Percentiles rank a stretch among this genome's conserved stretches.
These are phyloP conservation scores for Sebastes schlegelii DNA, from an alignment of 2,113 vertebrate species.

Conservation along the genomic window DNA sequence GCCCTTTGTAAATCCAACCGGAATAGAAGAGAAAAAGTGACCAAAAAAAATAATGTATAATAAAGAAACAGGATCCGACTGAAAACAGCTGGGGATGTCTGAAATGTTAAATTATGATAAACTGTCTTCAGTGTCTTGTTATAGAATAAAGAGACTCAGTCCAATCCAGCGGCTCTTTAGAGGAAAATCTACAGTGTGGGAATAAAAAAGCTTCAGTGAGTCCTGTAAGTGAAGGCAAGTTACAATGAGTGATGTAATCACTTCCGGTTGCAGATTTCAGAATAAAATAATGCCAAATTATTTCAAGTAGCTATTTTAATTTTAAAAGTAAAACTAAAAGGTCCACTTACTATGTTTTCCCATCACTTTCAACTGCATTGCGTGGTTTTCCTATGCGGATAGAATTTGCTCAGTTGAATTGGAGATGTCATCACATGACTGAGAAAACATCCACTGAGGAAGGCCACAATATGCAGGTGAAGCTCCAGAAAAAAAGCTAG, in stretches of 20 bases:
- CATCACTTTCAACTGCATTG: no score
- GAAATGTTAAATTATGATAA: not conserved
- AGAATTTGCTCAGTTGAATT: no score
- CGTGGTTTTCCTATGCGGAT: no score
- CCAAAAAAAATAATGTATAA: not conserved
- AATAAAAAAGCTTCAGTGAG: constrained; percentile 50
- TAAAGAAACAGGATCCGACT: constrained; percentile 6
- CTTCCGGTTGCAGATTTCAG: not conserved
- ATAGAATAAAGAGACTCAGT: not conserved
- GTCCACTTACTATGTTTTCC: no score
- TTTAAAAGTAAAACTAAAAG: no score
- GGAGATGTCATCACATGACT: no score
- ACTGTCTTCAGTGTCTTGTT: not conserved
- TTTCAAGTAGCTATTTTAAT: not conserved
- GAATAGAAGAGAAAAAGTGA: constrained; percentile 4
- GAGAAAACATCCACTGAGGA: no score
- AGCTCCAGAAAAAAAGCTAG: no score
- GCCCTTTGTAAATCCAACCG: constrained; percentile 72
- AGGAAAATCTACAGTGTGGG: constrained; percentile 61
- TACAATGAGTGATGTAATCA: accelerated
- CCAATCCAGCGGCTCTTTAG: constrained; percentile 25
- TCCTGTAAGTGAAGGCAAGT: not conserved
- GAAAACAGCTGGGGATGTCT: not conserved
- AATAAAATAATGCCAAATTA: constrained; percentile 31
- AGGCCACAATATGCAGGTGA: no score